A percentile compares a stretch with the other conserved stretches of the same genome.
Evolutionary conservation across 2,113 vertebrate species (phyloP).

Genomic region (Zosterops japonicus): DNA sequence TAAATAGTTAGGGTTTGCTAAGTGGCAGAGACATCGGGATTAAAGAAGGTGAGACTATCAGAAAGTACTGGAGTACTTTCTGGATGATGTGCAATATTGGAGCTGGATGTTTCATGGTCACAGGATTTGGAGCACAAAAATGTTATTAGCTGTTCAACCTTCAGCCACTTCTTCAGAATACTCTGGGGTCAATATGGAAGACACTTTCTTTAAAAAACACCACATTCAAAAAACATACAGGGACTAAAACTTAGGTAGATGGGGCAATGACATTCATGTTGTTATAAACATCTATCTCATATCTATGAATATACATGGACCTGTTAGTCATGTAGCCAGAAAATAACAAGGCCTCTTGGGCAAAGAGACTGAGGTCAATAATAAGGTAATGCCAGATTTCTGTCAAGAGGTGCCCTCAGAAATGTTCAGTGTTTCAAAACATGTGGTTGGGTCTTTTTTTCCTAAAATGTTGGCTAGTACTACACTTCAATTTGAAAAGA

Average conservation of each 20-base stretch:
- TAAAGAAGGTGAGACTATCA: neutral
- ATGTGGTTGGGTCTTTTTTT: neutral
- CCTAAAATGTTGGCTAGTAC: neutral
- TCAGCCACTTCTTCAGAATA: neutral
- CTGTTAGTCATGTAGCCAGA: neutral
- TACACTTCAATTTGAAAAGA: neutral
- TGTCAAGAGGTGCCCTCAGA: neutral
- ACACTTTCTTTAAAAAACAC: fast-evolving
- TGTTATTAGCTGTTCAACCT: neutral
- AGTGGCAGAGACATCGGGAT: neutral
- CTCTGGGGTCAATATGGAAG: neutral
- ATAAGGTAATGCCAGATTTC: neutral
- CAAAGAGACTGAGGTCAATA: neutral
- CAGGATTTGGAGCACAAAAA: neutral
- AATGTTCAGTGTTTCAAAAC: neutral
- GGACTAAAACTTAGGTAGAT: neutral
- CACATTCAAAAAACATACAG: neutral
- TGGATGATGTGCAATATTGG: neutral
- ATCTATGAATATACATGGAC: neutral
- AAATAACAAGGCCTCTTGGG: neutral
- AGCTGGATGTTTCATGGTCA: neutral
- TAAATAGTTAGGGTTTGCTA: neutral
- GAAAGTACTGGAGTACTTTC: neutral
- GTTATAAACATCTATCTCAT: neutral
- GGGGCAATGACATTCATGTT: neutral